Base-by-base conservation (phyloP, 64 coral and sea anemone species). In the Actinia tenebrosa region DNA sequence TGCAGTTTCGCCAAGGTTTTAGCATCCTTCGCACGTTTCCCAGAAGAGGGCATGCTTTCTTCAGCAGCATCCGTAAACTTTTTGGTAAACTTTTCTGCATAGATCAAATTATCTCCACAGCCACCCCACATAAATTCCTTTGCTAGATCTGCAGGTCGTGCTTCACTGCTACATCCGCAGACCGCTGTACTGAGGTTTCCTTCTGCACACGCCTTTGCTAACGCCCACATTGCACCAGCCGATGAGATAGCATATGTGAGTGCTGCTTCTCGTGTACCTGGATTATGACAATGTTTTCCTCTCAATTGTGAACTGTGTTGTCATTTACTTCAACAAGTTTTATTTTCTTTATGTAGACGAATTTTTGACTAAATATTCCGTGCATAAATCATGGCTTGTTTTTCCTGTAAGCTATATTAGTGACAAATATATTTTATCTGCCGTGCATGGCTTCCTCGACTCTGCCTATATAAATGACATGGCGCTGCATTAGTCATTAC, bases 201-300 rank as follows among this genome's bases (percentile, higher is more conserved):
- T n/a, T 92, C 91, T 26, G 88, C 47, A 80, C 94, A 96, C 42
- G 91, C 63, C 42, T 91, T 91, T 44, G 91, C 92, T 37, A 96
- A 30, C 23, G 91, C 91, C 80, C 91, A 87, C 3, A 84, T 44
- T 7, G 93, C 94, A 6, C 91, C 94, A 71, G 94, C 94, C 9
- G 94, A 84, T 22, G 94, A 45, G 43, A 96, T 86, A 4, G 91
- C 91, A 64, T 96, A 96, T 16, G 91, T 96, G 3, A 96, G 91
- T 43, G 91, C 88, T 59, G 91, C 66, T 83, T 96, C 91, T 43
- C 72, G 44, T 37, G 88, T 93, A 47, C 80, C 94, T 96, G 80
- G 7, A 90, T 80, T 5, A 68, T n/a, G 45, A 72, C 16, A 86
- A 20, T 45, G 44, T 81, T 53, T 79, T 27, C 22, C 27, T 26